phyloP scores from a whole-genome alignment of 1,140 invertebrate genomes.

The Stratiolaelaps scimitus region DNA sequence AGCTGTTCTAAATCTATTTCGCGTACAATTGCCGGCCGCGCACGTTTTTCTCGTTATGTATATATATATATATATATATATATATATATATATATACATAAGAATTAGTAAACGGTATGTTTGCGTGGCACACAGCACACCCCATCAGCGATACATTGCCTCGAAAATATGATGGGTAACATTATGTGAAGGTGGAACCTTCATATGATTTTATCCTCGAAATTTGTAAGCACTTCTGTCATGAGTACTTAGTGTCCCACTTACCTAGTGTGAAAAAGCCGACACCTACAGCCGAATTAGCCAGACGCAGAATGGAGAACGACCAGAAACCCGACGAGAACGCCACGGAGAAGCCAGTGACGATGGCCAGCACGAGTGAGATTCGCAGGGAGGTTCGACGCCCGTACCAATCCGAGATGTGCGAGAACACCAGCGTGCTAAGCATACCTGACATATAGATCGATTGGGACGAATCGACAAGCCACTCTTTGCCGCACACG shows the following conservation, averaged over 20 bases:
- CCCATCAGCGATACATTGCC: too few species aligned
- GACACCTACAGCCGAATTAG: background rate
- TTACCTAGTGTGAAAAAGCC: constrained; percentile 7
- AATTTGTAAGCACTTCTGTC: background rate
- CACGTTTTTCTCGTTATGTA: too few species aligned
- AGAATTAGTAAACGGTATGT: background rate
- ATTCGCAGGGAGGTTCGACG: background rate
- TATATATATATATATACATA: too few species aligned
- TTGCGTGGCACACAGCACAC: too few species aligned
- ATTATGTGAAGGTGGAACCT: too few species aligned
- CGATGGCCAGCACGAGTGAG: background rate
- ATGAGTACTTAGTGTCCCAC: too few species aligned
- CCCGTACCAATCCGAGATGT: constrained; percentile 15
- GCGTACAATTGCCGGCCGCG: too few species aligned
- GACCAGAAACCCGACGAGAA: constrained; percentile 3
- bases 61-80: too few species aligned
- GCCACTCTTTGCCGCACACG: constrained; percentile 9
- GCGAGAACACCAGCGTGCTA: background rate
- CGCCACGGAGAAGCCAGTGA: background rate
- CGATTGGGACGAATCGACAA: background rate
- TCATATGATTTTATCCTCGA: background rate
- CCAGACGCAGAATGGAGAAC: background rate
- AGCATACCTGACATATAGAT: constrained; percentile 1
- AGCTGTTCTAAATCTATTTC: too few species aligned
- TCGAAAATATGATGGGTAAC: too few species aligned